A percentile compares a stretch with the other conserved stretches of the same genome.
Evolutionary conservation across 1,140 invertebrate genomes (phyloP).

Genomic region (Drosophila serrata): DNA sequence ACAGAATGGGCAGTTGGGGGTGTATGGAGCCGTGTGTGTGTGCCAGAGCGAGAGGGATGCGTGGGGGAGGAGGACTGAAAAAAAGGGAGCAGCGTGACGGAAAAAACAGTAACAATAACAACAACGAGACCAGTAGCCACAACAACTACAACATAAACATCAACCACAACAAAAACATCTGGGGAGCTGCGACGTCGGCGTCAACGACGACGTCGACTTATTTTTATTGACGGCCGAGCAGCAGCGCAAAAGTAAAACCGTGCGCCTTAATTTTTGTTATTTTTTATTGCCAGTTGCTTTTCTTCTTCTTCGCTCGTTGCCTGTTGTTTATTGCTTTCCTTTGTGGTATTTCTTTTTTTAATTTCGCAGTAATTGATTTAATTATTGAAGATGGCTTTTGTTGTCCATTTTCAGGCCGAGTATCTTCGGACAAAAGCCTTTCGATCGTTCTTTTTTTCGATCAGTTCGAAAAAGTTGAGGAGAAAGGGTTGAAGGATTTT

Average conservation of each 20-base stretch:
- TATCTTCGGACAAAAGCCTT: neutral
- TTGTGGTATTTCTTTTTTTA: slow-evolving; percentile 2
- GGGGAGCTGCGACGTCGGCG: slow-evolving; percentile 36
- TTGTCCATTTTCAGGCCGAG: slow-evolving; percentile 4
- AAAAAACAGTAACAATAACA: slow-evolving; percentile 13
- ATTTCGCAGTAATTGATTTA: slow-evolving; percentile 29
- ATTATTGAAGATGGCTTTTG: slow-evolving; percentile 14
- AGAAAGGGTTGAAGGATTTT: too few relatives aligned
- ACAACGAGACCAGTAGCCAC: slow-evolving; percentile 12
- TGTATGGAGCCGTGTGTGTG: slow-evolving; percentile 14
- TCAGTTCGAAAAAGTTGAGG: neutral
- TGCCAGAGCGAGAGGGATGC: slow-evolving; percentile 4
- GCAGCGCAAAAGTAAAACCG: slow-evolving; percentile 40
- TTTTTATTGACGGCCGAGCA: slow-evolving; percentile 50
- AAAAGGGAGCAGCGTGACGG: slow-evolving; percentile 25
- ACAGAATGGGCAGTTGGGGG: slow-evolving; percentile 11
- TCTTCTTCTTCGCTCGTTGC: slow-evolving; percentile 16
- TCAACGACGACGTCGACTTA: slow-evolving; percentile 23
- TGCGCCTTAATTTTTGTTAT: slow-evolving; percentile 45
- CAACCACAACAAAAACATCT: slow-evolving; percentile 14
- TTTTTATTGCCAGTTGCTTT: slow-evolving; percentile 27
- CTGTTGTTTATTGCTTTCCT: slow-evolving; percentile 18
- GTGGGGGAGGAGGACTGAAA: slow-evolving; percentile 5
- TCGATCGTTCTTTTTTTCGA: slow-evolving; percentile 1
- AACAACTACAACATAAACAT: slow-evolving; percentile 20